These are phyloP conservation scores for Pseudorasbora parva DNA, from an alignment of 2,113 vertebrate genomes.

Conservation along the genomic window DNA sequence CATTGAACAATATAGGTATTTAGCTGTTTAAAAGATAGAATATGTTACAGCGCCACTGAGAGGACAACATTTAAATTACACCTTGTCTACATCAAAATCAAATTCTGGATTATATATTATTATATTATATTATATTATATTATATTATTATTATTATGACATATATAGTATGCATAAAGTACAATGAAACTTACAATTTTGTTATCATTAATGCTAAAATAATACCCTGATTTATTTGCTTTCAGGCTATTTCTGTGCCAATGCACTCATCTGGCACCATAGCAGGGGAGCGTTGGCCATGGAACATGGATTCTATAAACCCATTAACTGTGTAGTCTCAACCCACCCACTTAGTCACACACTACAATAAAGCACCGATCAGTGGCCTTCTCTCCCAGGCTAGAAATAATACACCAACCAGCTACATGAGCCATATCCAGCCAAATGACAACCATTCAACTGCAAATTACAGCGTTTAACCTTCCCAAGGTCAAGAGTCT, in stretches of 20 bases:
- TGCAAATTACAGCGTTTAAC: slow-evolving; percentile 69
- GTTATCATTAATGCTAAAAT: not conserved
- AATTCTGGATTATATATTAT: not conserved
- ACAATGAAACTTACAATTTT: not conserved
- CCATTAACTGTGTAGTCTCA: slow-evolving; percentile 59
- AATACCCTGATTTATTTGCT: not conserved
- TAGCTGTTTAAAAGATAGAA: slow-evolving; percentile 61
- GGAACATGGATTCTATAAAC: slow-evolving; percentile 55
- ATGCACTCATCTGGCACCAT: slow-evolving; percentile 16
- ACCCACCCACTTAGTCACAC: slow-evolving; percentile 74
- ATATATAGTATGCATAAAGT: not conserved
- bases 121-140: too few species aligned
- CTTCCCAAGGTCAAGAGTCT: slow-evolving; percentile 69
- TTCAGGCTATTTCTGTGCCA: slow-evolving; percentile 14
- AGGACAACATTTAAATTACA: slow-evolving; percentile 51
- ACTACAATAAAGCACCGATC: slow-evolving; percentile 71
- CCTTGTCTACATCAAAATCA: not conserved
- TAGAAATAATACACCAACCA: slow-evolving; percentile 68
- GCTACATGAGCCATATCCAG: slow-evolving; percentile 72
- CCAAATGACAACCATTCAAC: slow-evolving; percentile 73
- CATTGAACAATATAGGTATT: slow-evolving; percentile 59
- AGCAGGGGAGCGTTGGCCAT: slow-evolving; percentile 40
- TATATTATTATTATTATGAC: not conserved
- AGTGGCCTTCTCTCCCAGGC: slow-evolving; percentile 64
- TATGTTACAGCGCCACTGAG: slow-evolving; percentile 71